A percentile compares a stretch with the other conserved stretches of the same genome.
Conservation (phyloP, 2,113 vertebrate genomes). For the Capricornis sumatraensis region DNA sequence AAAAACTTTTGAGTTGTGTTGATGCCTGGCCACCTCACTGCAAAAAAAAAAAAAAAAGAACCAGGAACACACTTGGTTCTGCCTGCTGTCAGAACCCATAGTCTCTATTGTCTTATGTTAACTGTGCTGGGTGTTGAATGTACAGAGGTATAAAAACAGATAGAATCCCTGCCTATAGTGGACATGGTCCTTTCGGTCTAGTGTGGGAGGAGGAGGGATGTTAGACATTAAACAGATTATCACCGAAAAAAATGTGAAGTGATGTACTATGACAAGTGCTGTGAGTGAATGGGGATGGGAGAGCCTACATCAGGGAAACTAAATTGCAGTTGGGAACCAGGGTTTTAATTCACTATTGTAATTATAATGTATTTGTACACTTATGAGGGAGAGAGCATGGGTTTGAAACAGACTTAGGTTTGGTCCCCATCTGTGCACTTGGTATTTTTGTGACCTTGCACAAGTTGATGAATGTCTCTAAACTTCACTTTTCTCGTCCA, state of each 20-base stretch:
- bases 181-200: neutral
- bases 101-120: neutral
- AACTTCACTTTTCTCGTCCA: neutral
- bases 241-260: neutral
- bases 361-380: neutral
- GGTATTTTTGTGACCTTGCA: neutral
- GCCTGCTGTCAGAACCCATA: neutral
- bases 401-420: neutral
- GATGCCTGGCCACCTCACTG: neutral
- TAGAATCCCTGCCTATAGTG: neutral
- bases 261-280: neutral
- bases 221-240: neutral
- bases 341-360: neutral
- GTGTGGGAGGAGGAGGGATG: neutral
- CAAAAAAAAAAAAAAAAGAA: neutral
- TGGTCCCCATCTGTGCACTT: neutral
- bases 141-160: neutral
- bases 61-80: neutral
- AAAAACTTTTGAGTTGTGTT: slow-evolving; percentile 1
- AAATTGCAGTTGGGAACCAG: neutral
- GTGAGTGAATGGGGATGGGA: neutral
- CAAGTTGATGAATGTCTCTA: neutral
- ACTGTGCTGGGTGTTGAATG: neutral
- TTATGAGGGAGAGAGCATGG: neutral
- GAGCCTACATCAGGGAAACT: neutral